Conservation (phyloP, 2,888 invertebrate species). For the Syrista parreyssii region DNA sequence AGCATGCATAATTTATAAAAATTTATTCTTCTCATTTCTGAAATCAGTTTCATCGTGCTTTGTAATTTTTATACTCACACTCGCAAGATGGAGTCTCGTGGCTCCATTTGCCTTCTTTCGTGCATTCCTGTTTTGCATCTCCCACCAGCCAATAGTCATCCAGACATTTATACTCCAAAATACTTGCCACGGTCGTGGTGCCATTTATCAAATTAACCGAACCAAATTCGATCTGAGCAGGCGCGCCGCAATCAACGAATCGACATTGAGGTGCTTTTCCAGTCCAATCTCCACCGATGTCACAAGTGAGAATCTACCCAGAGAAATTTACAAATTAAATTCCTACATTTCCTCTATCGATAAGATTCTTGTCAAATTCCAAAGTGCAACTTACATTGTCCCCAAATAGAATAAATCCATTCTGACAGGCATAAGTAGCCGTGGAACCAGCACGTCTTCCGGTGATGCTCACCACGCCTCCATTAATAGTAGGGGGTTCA, state of each 20-base stretch:
- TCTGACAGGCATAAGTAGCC: slow-evolving; percentile 83
- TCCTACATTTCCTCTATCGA: slow-evolving; percentile 26
- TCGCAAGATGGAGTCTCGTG: slow-evolving; percentile 88
- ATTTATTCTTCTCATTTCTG: not conserved
- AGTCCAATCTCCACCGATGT: slow-evolving; percentile 88
- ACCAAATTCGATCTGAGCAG: slow-evolving; percentile 83
- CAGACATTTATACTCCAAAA: slow-evolving; percentile 83
- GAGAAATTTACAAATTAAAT: slow-evolving; percentile 18
- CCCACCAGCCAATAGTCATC: slow-evolving; percentile 86
- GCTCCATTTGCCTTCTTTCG: slow-evolving; percentile 88
- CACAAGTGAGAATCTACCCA: slow-evolving; percentile 80
- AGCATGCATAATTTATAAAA: not conserved
- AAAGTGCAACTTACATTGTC: slow-evolving; percentile 74
- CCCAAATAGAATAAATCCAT: slow-evolving; percentile 87
- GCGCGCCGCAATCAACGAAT: slow-evolving; percentile 88
- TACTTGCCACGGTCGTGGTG: slow-evolving; percentile 84
- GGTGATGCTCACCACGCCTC: slow-evolving; percentile 77
- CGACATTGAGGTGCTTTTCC: slow-evolving; percentile 84
- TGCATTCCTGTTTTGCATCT: slow-evolving; percentile 77
- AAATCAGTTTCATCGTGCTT: not conserved
- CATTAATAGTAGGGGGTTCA: slow-evolving; percentile 81
- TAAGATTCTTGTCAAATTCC: not conserved
- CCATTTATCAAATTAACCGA: slow-evolving; percentile 78
- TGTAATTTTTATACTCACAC: slow-evolving; percentile 68
- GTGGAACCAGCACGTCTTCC: slow-evolving; percentile 85